Base-by-base conservation (phyloP, 2,888 invertebrate genomes). In the Tenthredo amoena region DNA sequence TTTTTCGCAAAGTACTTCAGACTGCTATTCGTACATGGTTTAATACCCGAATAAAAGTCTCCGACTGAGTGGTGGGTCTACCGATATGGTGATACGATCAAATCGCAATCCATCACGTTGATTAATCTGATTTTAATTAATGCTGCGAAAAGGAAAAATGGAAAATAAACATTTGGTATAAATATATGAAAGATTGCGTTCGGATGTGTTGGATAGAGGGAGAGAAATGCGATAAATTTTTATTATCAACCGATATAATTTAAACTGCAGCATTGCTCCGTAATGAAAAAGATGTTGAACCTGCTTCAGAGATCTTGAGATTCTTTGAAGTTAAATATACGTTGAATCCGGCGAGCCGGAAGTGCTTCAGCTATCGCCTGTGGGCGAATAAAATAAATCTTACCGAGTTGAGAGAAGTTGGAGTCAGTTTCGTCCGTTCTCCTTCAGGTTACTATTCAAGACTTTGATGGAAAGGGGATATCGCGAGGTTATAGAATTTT, bases 341-440 rank as follows among this genome's bases (percentile, higher is more conserved):
- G 81, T 26, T 58, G 81, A 62, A 58, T 62, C 21, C 81, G 31
- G 15, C 81, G 81, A 62, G 31, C 62, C 81, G 62, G 62, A 81
- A 81, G 81, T 81, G 18, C 81, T 81, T 81, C 81, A 43, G 81
- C 81, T 26, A 81, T 81, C 81, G 81, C 65, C 81, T 55, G 65
- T n/a, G 62, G 81, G 37, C 40, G 65, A 81, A 55, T 26, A 40
- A 58, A 65, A 81, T 81, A 65, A 81, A 81, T 81, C 81, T 81
- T 34, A 77, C 18, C 31, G 34, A 55, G 50, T 55, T 9, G 50
- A 77, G 50, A 21, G 55, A 18, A 50, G 31, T 18, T 77, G n/a
- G 9, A 77, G 34, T 77, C 77, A 50, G 55, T 77, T 77, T 31
- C 50, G 50, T 55, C 43, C 72, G 72, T 21, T 18, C 10, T 74